These are phyloP conservation scores for Crenuchus spilurus DNA, from an alignment of 2,797 vertebrate species.

Conservation along the genomic window DNA sequence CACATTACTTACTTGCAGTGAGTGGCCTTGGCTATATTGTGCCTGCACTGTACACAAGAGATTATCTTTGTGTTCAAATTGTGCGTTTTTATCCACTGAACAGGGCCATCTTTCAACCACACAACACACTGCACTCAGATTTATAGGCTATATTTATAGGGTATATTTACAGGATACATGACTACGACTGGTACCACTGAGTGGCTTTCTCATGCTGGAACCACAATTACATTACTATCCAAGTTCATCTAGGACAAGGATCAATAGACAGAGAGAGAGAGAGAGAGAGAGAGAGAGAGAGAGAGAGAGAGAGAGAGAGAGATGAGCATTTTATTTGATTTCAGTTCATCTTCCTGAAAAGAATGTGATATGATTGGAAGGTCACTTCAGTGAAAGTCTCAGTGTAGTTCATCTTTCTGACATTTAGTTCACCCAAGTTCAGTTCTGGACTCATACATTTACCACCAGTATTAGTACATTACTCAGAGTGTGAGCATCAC, in stretches of 20 bases:
- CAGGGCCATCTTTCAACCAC: neutral
- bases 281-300: neutral
- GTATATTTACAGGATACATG: constrained; percentile 28
- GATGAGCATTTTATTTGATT: constrained; percentile 50
- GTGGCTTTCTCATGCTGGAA: constrained; percentile 42
- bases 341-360: constrained; percentile 43
- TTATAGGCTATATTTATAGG: constrained; percentile 5
- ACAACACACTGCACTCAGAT: constrained; percentile 10
- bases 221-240: constrained; percentile 53
- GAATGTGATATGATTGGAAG: constrained; percentile 43
- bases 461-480: constrained; percentile 5
- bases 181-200: constrained; percentile 26
- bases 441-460: constrained; percentile 10
- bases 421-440: neutral
- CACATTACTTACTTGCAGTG: constrained; percentile 32
- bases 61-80: constrained; percentile 24
- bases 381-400: constrained; percentile 41
- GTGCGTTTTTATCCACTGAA: too few species aligned
- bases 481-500: neutral
- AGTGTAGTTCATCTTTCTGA: constrained; percentile 20
- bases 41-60: constrained; percentile 4
- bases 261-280: constrained; percentile 43
- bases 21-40: constrained; percentile 27
- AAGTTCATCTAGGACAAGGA: constrained; percentile 54
- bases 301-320: constrained; percentile 26